phyloP scores from a whole-genome alignment of 2,797 vertebrate genomes.

The Eulemur coronatus region DNA sequence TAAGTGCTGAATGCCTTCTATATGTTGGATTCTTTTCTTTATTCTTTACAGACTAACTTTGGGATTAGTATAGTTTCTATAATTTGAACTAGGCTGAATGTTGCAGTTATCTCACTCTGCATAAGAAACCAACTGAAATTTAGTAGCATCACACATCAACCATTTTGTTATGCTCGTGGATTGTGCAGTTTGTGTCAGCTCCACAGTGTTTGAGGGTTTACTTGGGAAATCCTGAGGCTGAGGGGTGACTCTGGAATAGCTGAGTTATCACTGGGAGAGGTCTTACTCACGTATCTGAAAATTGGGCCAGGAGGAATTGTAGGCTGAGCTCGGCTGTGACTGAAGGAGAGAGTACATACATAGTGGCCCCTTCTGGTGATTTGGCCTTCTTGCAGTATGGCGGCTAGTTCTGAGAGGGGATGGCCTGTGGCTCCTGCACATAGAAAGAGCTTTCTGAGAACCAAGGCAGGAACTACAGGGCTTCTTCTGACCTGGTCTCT shows the following conservation, averaged over 20 bases:
- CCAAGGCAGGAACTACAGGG: neutral
- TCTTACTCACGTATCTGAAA: neutral
- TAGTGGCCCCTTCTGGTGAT: accelerated
- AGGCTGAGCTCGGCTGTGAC: neutral
- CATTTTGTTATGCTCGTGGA: neutral
- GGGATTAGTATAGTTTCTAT: neutral
- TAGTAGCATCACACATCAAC: neutral
- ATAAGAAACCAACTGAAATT: neutral
- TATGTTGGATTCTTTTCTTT: neutral
- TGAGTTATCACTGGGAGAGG: neutral
- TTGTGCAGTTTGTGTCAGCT: neutral
- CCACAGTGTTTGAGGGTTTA: neutral
- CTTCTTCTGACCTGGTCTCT: neutral
- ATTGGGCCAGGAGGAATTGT: neutral
- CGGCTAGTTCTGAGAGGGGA: neutral
- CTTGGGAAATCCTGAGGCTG: neutral
- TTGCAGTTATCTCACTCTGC: neutral
- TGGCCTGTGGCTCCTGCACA: neutral
- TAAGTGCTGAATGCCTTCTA: neutral
- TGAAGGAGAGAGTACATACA: neutral
- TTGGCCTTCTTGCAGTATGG: neutral
- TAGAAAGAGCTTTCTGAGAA: neutral
- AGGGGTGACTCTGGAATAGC: neutral
- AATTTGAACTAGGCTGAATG: neutral
- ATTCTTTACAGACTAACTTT: constrained; percentile 6